These are phyloP conservation scores for Thymelicus lineola DNA, from an alignment of 2,888 invertebrate genomes.

Conservation along the genomic window DNA sequence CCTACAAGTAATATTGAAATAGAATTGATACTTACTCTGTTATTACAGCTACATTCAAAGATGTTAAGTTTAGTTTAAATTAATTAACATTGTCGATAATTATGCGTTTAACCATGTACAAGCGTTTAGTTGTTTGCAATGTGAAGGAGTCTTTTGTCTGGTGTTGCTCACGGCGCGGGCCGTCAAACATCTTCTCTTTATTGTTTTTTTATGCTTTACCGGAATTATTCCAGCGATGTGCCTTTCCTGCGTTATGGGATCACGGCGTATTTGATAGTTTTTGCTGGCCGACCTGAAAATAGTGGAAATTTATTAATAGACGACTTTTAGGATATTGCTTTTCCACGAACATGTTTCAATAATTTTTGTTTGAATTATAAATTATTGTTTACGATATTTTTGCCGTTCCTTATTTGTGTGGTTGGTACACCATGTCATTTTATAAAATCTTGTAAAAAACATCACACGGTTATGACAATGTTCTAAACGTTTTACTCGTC, in stretches of 20 bases:
- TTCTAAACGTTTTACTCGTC: no score
- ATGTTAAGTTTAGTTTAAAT: no score
- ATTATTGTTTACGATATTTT: constrained; percentile 27
- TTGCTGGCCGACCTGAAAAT: constrained; percentile 29
- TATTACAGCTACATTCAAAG: no score
- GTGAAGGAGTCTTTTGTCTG: constrained; percentile 34
- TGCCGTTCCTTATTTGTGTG: no score
- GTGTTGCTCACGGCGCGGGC: constrained; percentile 54
- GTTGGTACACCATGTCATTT: no score
- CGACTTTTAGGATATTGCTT: neutral
- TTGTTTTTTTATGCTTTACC: constrained; percentile 65
- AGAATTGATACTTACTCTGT: no score
- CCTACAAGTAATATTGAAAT: no score
- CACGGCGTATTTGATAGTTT: constrained; percentile 40
- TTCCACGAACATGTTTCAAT: neutral
- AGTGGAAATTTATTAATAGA: constrained; percentile 21
- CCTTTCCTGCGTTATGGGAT: constrained; percentile 49
- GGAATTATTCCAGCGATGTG: constrained; percentile 43
- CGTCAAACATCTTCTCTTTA: constrained; percentile 67
- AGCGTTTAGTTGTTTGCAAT: constrained; percentile 11
- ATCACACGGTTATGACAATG: no score
- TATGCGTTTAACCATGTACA: neutral
- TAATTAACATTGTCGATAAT: no score
- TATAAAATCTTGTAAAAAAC: no score
- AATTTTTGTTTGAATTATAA: constrained; percentile 8